These are phyloP conservation scores for Chauna torquata DNA, from an alignment of 2,113 vertebrate species.

Conservation along the genomic window DNA sequence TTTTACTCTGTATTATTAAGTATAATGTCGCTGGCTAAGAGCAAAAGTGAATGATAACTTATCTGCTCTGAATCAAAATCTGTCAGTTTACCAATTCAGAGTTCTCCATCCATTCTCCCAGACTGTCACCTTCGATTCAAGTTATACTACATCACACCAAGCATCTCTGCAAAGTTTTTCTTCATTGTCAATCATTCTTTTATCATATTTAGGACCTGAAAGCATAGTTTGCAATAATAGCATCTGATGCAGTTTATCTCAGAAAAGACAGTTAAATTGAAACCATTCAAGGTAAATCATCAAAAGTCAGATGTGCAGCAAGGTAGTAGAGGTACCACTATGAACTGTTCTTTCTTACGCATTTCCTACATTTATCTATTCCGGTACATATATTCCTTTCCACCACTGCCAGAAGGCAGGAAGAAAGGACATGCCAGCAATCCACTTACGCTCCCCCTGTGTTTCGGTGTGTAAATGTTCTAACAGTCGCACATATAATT, in stretches of 20 bases:
- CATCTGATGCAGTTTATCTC: background rate
- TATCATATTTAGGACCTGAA: background rate
- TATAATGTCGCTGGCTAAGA: background rate
- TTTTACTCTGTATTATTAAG: background rate
- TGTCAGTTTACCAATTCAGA: background rate
- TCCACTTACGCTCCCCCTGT: background rate
- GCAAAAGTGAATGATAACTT: background rate
- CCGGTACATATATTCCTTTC: background rate
- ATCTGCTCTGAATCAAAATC: background rate
- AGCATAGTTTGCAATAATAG: background rate
- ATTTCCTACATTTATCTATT: slow-evolving; percentile 17
- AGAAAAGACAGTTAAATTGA: background rate
- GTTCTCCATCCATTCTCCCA: background rate
- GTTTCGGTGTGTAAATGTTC: background rate
- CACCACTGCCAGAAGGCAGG: background rate
- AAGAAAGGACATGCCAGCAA: slow-evolving; percentile 11
- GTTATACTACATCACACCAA: background rate
- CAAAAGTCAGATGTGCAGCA: background rate
- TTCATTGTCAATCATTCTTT: background rate
- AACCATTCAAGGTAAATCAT: background rate
- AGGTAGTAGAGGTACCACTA: background rate
- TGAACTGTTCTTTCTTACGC: background rate
- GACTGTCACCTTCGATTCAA: background rate
- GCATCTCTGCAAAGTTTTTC: background rate
- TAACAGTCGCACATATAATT: slow-evolving; percentile 11